Conservation (phyloP, 2,888 invertebrate species). For the Alviniconcha strummeri region DNA sequence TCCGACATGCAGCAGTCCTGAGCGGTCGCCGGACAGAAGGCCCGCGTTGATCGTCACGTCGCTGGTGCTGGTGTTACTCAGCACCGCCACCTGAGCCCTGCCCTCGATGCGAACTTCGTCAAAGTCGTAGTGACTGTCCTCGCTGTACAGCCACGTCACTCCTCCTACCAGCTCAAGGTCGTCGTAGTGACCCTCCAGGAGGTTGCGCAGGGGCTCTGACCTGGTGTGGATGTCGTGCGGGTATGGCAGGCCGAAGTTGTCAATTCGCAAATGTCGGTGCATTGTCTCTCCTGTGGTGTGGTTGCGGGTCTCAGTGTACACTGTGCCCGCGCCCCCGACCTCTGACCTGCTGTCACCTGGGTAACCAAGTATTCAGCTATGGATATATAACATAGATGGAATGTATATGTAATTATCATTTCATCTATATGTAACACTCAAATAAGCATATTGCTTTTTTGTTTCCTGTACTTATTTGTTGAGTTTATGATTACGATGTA, state of each 20-base stretch:
- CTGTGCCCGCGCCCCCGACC: constrained; percentile 59
- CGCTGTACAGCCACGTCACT: constrained; percentile 56
- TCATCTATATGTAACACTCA: too few species aligned
- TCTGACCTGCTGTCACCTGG: constrained; percentile 41
- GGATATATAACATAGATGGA: too few species aligned
- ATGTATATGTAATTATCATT: too few species aligned
- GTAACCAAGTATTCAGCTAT: not conserved
- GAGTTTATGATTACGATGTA: too few species aligned
- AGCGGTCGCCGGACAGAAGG: constrained; percentile 51
- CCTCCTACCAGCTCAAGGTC: constrained; percentile 51
- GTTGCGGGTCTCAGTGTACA: constrained; percentile 47
- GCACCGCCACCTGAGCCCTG: constrained; percentile 56
- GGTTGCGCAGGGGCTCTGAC: constrained; percentile 45
- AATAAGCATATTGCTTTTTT: too few species aligned
- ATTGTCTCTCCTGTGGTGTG: constrained; percentile 34
- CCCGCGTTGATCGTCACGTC: constrained; percentile 42
- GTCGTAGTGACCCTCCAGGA: constrained; percentile 52
- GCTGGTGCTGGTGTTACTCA: constrained; percentile 49
- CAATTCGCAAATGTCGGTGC: constrained; percentile 45
- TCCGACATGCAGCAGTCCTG: constrained; percentile 57
- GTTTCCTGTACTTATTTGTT: too few species aligned
- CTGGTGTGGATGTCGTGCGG: constrained; percentile 44
- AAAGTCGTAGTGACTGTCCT: constrained; percentile 42
- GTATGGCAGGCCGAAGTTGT: constrained; percentile 55
- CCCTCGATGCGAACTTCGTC: constrained; percentile 52